Conservation (phyloP, 2,888 invertebrate genomes). For the Drosophila mimetica region DNA sequence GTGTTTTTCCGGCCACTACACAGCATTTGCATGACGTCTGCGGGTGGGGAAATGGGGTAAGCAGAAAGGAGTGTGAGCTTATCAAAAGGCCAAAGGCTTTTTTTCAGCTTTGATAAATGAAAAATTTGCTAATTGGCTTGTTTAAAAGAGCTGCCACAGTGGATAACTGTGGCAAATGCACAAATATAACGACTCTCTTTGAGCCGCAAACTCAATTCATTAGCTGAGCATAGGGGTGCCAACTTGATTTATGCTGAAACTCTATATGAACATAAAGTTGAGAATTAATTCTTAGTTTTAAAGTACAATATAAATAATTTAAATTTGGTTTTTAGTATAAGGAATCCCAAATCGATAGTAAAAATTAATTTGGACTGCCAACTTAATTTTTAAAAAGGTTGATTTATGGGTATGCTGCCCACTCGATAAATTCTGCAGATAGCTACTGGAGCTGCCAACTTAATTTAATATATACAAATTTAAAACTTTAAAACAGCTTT, state of each 20-base stretch:
- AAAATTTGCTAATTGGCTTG: conserved; percentile 65
- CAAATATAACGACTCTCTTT: conserved; percentile 5
- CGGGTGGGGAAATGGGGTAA: background rate
- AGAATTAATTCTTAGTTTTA: background rate
- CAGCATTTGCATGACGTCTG: conserved; percentile 67
- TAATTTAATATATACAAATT: background rate
- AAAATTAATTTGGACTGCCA: background rate
- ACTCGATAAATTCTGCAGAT: background rate
- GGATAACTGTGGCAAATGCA: conserved; percentile 18
- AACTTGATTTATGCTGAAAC: background rate
- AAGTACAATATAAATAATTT: too few species aligned
- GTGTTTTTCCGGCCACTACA: conserved; percentile 61
- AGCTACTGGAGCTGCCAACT: background rate
- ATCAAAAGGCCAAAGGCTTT: conserved; percentile 30
- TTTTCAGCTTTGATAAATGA: conserved; percentile 38
- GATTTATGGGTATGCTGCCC: background rate
- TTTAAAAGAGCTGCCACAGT: conserved; percentile 15
- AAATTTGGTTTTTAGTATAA: too few species aligned
- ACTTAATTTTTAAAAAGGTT: background rate
- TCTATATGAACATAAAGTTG: too few species aligned
- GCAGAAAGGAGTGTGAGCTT: conserved; percentile 11
- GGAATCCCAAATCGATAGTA: too few species aligned
- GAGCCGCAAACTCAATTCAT: conserved; percentile 11
- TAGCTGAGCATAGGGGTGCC: conserved; percentile 11
- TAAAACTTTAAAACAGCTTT: background rate